Percentiles rank a stretch among this genome's conserved stretches.
These are phyloP conservation scores for Echiichthys vipera DNA, from an alignment of 2,797 vertebrate genomes.

Conservation along the genomic window DNA sequence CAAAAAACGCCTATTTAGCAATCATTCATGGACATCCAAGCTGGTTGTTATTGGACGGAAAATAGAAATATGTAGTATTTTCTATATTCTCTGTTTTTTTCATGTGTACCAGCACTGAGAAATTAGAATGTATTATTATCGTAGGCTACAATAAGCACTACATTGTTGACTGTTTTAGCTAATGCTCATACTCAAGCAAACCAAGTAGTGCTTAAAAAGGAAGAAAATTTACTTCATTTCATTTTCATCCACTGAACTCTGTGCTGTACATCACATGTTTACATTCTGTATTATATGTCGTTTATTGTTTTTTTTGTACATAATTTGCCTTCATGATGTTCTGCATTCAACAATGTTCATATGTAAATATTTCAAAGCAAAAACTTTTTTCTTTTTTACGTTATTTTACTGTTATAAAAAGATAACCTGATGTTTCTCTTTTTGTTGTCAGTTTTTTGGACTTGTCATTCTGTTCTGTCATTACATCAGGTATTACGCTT, in stretches of 20 bases:
- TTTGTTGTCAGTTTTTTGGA: constrained; percentile 56
- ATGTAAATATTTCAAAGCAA: constrained; percentile 81
- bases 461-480: constrained; percentile 74
- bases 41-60: constrained; percentile 82
- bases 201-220: constrained; percentile 83
- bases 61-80: constrained; percentile 84
- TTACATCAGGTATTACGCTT: constrained; percentile 90
- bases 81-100: constrained; percentile 85
- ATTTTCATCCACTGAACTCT: constrained; percentile 78
- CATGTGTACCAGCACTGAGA: constrained; percentile 89
- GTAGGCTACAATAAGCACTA: constrained; percentile 89
- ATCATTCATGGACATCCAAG: constrained; percentile 82
- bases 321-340: constrained; percentile 64
- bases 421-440: constrained; percentile 80
- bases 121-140: constrained; percentile 89
- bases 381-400: constrained; percentile 72
- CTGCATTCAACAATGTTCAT: constrained; percentile 74
- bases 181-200: constrained; percentile 85
- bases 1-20: constrained; percentile 79
- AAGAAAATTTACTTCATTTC: constrained; percentile 77
- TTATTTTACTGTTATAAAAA: constrained; percentile 57
- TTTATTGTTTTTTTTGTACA: constrained; percentile 67
- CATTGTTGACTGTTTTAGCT: constrained; percentile 88
- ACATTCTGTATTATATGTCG: constrained; percentile 73
- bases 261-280: constrained; percentile 85